Evolutionary conservation across 2,797 vertebrate genomes (phyloP), one percentile per base, ranked within the genome.

Genomic region (Tadarida brasiliensis): DNA sequence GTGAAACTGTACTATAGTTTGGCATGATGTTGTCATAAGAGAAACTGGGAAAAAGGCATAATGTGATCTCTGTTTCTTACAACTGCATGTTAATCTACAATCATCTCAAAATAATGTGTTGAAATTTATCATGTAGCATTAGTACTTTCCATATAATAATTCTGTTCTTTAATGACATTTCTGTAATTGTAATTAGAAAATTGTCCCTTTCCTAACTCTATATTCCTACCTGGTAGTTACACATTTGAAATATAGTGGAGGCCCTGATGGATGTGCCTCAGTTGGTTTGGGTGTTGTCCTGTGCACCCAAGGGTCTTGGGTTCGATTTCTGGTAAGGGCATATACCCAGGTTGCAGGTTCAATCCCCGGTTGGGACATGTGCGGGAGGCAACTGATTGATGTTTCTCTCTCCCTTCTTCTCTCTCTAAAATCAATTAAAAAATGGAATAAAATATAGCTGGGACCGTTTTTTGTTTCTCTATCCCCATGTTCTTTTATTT

Each of bases 181-280:
- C 28, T 90, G n/a, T 81, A 39, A 28, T 35, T 82, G 17, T 82
- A 80, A 61, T 74, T 54, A 87, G 49, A 56, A 89, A 95, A 61
- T 33, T 80, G 6, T 49, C 28, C 80, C 65, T 90, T 81, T 81
- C 8, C 84, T 35, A 30, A 22, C 51, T 82, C 15, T 11, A 24
- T 35, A 33, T 67, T 80, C 12, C 22, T 78, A 9, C 28, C 17
- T n/a, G 16, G 6, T 63, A 78, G 44, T 89, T 83, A 68, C 14
- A 54, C 68, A 30, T 84, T 87, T 33, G 80, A 76, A 63, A 47
- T 44, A 44, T 44, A 44, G 39, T 44, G 3, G 39, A 44, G 7
- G 39, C 39, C 39, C 39, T 44, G 39, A 44, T 44, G 39, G 39
- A 7, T 44, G 39, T 44, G 39, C 39, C 39, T 44, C 39, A 44